phyloP scores from a whole-genome alignment of 2,797 vertebrate genomes.

The Somateria mollissima region DNA sequence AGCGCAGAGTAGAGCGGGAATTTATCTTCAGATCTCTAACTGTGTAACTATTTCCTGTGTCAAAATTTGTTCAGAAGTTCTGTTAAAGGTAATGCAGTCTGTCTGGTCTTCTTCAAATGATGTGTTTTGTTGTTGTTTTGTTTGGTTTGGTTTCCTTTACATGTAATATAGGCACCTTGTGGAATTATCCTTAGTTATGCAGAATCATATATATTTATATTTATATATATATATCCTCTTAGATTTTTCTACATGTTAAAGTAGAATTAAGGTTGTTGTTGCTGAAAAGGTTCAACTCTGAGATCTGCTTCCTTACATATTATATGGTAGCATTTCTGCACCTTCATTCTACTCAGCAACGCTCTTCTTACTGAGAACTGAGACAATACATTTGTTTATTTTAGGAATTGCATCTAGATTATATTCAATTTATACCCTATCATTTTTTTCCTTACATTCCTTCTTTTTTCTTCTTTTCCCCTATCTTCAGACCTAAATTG shows the following conservation, averaged over 20 bases:
- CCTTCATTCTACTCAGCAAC: not conserved
- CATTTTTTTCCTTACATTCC: not conserved
- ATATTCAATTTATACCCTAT: not conserved
- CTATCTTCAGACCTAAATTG: not conserved
- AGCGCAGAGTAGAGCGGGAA: no score
- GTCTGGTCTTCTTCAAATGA: not conserved
- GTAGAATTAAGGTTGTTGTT: not conserved
- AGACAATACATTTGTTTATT: not conserved
- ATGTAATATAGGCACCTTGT: not conserved
- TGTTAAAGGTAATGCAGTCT: not conserved
- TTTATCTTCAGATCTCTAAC: not conserved
- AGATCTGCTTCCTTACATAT: not conserved
- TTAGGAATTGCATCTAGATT: not conserved
- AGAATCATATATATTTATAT: not conserved
- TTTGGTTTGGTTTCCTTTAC: not conserved
- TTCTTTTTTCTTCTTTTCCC: not conserved
- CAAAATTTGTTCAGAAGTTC: not conserved
- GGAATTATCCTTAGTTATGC: not conserved
- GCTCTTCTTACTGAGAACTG: not conserved
- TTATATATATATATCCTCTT: not conserved
- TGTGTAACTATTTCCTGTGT: not conserved
- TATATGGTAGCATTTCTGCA: not conserved
- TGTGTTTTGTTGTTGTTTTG: no score
- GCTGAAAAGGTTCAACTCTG: not conserved
- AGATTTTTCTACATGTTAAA: fast-evolving